Evolutionary conservation across 2,888 invertebrate genomes (phyloP).

Genomic region (Drosophila paucipuncta): DNA sequence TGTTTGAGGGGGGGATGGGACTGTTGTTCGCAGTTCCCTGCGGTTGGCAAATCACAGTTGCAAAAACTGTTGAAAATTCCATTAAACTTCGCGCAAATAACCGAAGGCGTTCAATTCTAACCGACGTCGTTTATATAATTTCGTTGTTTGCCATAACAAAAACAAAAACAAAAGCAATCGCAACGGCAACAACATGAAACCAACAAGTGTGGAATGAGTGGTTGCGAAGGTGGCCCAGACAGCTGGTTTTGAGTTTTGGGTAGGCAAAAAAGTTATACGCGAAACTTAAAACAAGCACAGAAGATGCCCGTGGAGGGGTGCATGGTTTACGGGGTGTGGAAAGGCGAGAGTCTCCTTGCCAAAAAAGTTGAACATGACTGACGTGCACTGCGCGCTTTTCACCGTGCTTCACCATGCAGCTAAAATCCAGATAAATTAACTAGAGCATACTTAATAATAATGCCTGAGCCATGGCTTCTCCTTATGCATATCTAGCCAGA

Average conservation of each 20-base stretch:
- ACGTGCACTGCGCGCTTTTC: slow-evolving; percentile 27
- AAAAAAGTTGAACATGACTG: slow-evolving; percentile 55
- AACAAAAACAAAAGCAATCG: slow-evolving; percentile 49
- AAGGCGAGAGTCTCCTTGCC: slow-evolving; percentile 8
- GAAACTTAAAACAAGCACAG: slow-evolving; percentile 69
- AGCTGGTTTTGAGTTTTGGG: slow-evolving; percentile 24
- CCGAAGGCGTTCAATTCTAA: slow-evolving; percentile 83
- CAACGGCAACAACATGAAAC: slow-evolving; percentile 21
- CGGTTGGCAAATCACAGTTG: slow-evolving; percentile 73
- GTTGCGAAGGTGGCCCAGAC: background rate
- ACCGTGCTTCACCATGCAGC: slow-evolving; percentile 16
- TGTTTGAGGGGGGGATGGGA: background rate
- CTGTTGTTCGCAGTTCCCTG: slow-evolving; percentile 29
- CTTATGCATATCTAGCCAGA: slow-evolving; percentile 23
- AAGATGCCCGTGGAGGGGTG: background rate
- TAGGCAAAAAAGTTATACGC: slow-evolving; percentile 58
- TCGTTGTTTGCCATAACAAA: slow-evolving; percentile 73
- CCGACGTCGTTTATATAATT: slow-evolving; percentile 81
- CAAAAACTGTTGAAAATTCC: slow-evolving; percentile 83
- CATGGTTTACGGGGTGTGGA: background rate
- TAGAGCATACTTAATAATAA: slow-evolving; percentile 66
- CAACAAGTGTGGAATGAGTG: slow-evolving; percentile 5
- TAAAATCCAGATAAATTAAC: slow-evolving; percentile 63
- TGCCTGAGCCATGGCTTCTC: slow-evolving; percentile 12
- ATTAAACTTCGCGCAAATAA: slow-evolving; percentile 84